Evolutionary conservation across 2,113 vertebrate genomes (phyloP).

Genomic region (Anhinga rufa): DNA sequence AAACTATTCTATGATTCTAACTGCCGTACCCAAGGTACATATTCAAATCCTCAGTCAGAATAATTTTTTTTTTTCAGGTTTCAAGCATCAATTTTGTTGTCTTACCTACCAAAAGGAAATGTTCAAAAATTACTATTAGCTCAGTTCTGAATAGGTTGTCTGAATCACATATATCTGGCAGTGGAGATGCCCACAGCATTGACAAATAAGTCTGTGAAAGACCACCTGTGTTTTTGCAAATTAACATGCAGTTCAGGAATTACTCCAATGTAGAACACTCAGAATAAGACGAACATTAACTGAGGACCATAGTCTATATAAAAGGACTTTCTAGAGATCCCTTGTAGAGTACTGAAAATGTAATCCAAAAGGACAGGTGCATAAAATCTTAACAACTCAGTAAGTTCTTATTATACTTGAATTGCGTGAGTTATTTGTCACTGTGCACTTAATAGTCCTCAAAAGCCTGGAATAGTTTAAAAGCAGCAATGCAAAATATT

Average conservation of each 20-base stretch:
- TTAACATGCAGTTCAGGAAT: neutral
- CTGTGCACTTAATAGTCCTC: neutral
- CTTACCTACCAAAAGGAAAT: neutral
- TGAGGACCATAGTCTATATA: neutral
- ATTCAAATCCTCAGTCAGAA: neutral
- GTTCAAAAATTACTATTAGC: neutral
- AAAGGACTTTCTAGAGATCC: neutral
- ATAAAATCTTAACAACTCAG: neutral
- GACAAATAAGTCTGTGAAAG: neutral
- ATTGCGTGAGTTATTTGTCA: neutral
- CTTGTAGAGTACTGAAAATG: neutral
- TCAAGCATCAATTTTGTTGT: neutral
- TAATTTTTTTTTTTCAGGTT: neutral
- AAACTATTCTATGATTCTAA: neutral
- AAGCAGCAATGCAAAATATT: neutral
- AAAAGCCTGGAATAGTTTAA: neutral
- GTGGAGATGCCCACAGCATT: neutral
- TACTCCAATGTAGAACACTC: neutral
- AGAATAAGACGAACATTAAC: neutral
- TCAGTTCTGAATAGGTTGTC: neutral
- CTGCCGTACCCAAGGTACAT: neutral
- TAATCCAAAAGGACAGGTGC: neutral
- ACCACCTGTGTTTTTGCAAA: neutral
- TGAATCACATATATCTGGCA: fast-evolving
- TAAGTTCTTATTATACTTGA: neutral